These are phyloP conservation scores for Tragelaphus imberbis DNA, from an alignment of 2,113 vertebrate genomes.

Conservation along the genomic window DNA sequence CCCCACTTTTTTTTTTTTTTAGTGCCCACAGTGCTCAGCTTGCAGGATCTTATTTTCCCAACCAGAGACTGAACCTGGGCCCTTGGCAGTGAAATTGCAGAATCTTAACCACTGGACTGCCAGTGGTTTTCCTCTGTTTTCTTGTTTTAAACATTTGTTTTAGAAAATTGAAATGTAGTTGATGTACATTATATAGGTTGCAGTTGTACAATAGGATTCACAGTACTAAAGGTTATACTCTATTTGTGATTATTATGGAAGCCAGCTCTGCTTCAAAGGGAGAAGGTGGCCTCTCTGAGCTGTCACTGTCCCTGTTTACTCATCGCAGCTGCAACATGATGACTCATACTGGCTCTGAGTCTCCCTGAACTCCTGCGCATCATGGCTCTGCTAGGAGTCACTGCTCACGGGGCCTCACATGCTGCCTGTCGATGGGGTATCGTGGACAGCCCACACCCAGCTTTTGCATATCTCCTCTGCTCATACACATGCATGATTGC, in stretches of 20 bases:
- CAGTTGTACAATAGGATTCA: background rate
- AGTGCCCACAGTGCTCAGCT: background rate
- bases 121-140: background rate
- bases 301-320: accelerated
- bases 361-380: accelerated
- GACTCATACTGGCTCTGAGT: accelerated
- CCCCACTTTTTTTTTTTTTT: background rate
- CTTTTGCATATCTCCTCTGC: too few relatives aligned
- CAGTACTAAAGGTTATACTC: background rate
- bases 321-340: accelerated
- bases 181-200: background rate
- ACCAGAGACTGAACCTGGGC: background rate
- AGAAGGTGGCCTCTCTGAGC: too few relatives aligned
- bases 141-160: background rate
- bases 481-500: accelerated
- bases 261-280: background rate
- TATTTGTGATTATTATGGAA: background rate
- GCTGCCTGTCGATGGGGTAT: accelerated
- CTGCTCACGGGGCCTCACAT: accelerated
- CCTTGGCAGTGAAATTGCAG: background rate
- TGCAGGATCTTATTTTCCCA: background rate
- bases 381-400: accelerated
- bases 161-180: background rate
- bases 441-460: too few relatives aligned
- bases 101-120: background rate